Evolutionary conservation across 2,888 invertebrate genomes (phyloP).

Genomic region (Drosophila antonietae): DNA sequence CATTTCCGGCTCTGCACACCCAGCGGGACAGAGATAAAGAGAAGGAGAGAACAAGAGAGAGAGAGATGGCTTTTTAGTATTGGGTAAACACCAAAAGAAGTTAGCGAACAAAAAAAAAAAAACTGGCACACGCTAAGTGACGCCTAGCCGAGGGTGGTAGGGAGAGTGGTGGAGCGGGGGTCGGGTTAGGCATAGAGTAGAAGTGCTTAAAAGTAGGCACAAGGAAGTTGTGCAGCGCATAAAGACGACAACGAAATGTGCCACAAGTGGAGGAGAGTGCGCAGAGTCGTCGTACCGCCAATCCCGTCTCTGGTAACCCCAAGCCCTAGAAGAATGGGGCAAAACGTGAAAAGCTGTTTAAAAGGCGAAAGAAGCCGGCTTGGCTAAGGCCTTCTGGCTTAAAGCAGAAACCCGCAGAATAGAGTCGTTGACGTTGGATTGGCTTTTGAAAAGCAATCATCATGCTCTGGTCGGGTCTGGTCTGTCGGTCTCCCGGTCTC

Average conservation of each 20-base stretch:
- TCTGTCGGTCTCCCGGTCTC: background rate
- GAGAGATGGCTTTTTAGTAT: slow-evolving; percentile 35
- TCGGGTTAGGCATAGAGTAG: slow-evolving; percentile 3
- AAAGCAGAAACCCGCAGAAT: slow-evolving; percentile 65
- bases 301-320: background rate
- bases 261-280: slow-evolving; percentile 59
- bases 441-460: slow-evolving; percentile 69
- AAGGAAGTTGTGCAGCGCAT: slow-evolving; percentile 65
- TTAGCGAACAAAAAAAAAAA: slow-evolving; percentile 62
- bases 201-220: slow-evolving; percentile 56
- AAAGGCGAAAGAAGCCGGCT: slow-evolving; percentile 32
- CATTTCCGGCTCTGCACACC: slow-evolving; percentile 76
- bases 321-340: slow-evolving; percentile 49
- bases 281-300: background rate
- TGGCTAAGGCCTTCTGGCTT: slow-evolving; percentile 22
- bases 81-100: slow-evolving; percentile 69
- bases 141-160: slow-evolving; percentile 31
- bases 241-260: slow-evolving; percentile 61
- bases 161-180: background rate
- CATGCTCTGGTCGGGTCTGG: slow-evolving; percentile 31
- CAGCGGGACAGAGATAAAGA: slow-evolving; percentile 10
- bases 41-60: background rate
- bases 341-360: slow-evolving; percentile 39
- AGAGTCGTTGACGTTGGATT: slow-evolving; percentile 78
- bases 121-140: slow-evolving; percentile 76